Conservation (phyloP, 2,797 vertebrate species). For the Myotis findleyi region DNA sequence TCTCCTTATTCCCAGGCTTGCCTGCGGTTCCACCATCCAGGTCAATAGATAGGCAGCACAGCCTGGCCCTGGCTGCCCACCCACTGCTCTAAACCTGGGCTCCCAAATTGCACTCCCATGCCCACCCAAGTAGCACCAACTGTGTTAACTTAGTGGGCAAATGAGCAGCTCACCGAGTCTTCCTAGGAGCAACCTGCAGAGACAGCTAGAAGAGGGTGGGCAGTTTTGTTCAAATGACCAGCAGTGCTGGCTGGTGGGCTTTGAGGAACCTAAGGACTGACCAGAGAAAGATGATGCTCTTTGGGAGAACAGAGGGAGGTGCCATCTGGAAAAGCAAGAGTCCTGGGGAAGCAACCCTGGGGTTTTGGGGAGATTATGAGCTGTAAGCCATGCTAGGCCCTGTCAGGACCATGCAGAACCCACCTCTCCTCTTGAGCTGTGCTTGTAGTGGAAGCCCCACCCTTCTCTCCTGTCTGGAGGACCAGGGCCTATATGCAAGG, state of each 20-base stretch:
- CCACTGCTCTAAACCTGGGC: slow-evolving; percentile 51
- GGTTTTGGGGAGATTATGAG: not conserved
- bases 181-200: not conserved
- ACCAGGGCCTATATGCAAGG: not conserved
- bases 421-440: not conserved
- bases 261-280: not conserved
- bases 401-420: not conserved
- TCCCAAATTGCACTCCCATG: slow-evolving; percentile 81
- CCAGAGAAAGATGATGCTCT: not conserved
- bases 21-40: not conserved
- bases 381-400: not conserved
- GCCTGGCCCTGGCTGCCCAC: slow-evolving; percentile 55
- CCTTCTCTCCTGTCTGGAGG: not conserved
- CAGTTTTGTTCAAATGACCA: not conserved
- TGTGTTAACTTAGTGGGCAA: slow-evolving; percentile 82
- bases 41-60: slow-evolving; percentile 76
- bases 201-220: not conserved
- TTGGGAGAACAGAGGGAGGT: not conserved
- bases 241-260: not conserved
- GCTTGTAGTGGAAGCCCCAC: not conserved
- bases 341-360: not conserved
- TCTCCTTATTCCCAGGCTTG: not conserved
- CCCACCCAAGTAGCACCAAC: slow-evolving; percentile 85
- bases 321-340: not conserved
- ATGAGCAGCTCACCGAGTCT: slow-evolving; percentile 70